These are phyloP conservation scores for Catharus fuscescens DNA, from an alignment of 2,113 vertebrate species.

Conservation along the genomic window DNA sequence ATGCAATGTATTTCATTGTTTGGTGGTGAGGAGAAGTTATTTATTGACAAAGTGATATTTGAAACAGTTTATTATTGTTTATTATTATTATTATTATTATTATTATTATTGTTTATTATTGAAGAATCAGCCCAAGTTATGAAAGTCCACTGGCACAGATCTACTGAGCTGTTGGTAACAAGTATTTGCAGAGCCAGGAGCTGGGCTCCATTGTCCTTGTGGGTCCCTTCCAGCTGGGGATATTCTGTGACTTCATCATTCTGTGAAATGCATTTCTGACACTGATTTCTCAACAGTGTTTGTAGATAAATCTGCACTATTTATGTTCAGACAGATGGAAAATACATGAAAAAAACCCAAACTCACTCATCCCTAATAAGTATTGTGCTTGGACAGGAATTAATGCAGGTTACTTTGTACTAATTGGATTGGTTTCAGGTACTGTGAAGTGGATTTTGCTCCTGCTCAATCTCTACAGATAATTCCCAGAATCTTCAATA, in stretches of 20 bases:
- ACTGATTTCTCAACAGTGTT: not conserved
- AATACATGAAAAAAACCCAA: not conserved
- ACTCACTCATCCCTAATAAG: not conserved
- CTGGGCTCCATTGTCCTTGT: not conserved
- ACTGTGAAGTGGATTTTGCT: not conserved
- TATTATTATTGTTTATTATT: not conserved
- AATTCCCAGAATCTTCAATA: not conserved
- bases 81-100: not conserved
- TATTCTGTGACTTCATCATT: not conserved
- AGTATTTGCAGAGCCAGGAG: not conserved
- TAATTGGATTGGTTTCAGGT: not conserved
- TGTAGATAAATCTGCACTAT: not conserved
- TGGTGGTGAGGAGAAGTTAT: not conserved
- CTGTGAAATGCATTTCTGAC: not conserved
- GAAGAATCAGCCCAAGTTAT: not conserved
- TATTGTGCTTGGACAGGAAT: not conserved
- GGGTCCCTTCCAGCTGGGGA: not conserved
- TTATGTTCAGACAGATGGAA: not conserved
- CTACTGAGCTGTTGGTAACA: not conserved
- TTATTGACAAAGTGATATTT: not conserved
- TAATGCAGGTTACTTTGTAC: not conserved
- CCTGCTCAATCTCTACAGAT: not conserved
- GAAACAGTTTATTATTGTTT: not conserved
- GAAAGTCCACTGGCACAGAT: not conserved
- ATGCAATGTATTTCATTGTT: not conserved